Conservation (phyloP, 64 coral and sea anemone genomes). For the Pocillopora damicornis region DNA sequence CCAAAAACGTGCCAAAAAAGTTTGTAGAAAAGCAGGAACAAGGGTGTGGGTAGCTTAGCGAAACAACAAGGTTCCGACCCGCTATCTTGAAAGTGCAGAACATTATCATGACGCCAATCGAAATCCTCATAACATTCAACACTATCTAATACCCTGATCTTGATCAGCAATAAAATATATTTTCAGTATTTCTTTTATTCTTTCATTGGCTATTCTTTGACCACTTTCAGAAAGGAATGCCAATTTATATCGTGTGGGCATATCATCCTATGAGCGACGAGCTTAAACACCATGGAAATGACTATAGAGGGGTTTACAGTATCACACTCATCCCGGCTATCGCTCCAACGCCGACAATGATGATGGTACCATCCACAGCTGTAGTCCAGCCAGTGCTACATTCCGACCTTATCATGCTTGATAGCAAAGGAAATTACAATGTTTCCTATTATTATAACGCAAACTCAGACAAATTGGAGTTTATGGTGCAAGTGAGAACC, state of each 20-base stretch:
- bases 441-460: conserved; percentile 4
- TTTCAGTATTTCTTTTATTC: neutral
- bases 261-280: conserved; percentile 9
- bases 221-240: conserved; percentile 14
- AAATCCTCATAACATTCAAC: too few relatives aligned
- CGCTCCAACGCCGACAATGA: neutral
- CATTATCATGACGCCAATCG: too few relatives aligned
- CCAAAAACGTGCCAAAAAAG: too few relatives aligned
- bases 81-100: too few relatives aligned
- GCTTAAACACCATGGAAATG: neutral
- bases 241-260: conserved; percentile 37
- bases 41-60: too few relatives aligned
- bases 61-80: too few relatives aligned
- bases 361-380: neutral
- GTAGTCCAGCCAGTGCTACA: neutral
- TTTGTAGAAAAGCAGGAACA: too few relatives aligned
- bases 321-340: neutral
- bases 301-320: neutral
- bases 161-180: neutral
- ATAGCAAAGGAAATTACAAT: neutral
- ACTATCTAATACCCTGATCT: too few relatives aligned
- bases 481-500: neutral
- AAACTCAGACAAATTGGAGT: neutral
- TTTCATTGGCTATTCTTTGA: neutral
- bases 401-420: too few relatives aligned